Evolutionary conservation across 2,797 vertebrate species (phyloP), one percentile per base, ranked within the genome.

Genomic region (Todus mexicanus): DNA sequence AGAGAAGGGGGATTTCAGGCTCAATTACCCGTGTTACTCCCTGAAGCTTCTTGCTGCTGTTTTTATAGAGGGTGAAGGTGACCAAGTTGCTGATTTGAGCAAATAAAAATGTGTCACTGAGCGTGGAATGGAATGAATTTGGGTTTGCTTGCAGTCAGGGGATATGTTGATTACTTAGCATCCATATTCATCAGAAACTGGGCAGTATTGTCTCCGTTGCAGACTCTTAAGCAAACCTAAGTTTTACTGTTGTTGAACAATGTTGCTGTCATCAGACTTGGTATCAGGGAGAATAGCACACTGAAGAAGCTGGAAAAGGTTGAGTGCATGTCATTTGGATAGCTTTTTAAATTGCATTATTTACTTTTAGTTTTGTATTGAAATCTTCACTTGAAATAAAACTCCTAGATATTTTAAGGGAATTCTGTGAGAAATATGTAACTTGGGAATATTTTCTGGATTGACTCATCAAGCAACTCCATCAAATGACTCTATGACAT

Each of bases 61-160:
- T 77, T 88, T 91, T 61, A 19, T 20, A 53, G 85, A 75, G 50
- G 63, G 35, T 84, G 80, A 90, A 92, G 88, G 83, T 88, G 83
- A 91, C 79, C 22, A 7, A 19, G 15, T 57, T 72, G 79, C 61
- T 68, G 54, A 69, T 71, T 51, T 72, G 73, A 86, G 61, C 21
- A 71, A 81, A 78, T 42, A 68, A 81, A 77, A 74, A 35, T 33
- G 25, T 59, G 14, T 25, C 70, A 53, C 16, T 9, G n/a, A 63
- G 25, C 0, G 0, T 74, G 77, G 88, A 79, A 21, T 17, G 22
- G 92, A 77, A 72, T 75, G 27, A 86, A 65, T 84, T 51, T 75
- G 54, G 27, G 19, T 80, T 88, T 78, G 56, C 47, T 59, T 81
- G 56, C 43, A 82, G 17, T 35, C 69, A 63, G 74, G 51, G 81